Evolutionary conservation across 2,797 vertebrate species (phyloP).

Genomic region (Sebastes hubbsi): DNA sequence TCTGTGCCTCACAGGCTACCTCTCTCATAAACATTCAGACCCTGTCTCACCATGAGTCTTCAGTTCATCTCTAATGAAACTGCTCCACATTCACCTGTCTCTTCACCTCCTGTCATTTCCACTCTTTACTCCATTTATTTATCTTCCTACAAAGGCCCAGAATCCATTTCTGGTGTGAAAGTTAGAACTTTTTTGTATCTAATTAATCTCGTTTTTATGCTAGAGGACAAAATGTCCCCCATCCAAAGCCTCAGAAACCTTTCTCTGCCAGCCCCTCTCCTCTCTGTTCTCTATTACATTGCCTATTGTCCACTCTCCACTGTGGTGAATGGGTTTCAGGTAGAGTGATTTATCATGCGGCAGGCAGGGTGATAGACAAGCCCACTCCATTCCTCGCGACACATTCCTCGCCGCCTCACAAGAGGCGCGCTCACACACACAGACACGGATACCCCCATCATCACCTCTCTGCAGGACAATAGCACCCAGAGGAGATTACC

Average conservation of each 20-base stretch:
- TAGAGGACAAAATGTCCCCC: background rate
- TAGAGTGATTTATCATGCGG: conserved; percentile 53
- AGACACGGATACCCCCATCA: conserved; percentile 45
- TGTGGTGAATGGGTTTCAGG: conserved; percentile 48
- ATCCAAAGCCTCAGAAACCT: background rate
- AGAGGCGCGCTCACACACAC: background rate
- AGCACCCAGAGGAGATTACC: conserved; percentile 56
- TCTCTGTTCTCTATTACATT: conserved; percentile 30
- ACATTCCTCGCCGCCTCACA: conserved; percentile 21
- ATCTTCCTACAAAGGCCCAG: background rate
- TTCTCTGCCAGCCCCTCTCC: background rate
- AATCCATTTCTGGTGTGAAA: conserved; percentile 1
- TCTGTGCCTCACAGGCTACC: background rate
- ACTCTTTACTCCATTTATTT: background rate
- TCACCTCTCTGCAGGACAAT: conserved; percentile 61
- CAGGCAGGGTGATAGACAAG: conserved; percentile 35
- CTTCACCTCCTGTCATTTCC: background rate
- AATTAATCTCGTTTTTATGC: conserved; percentile 13
- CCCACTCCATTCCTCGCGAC: conserved; percentile 7
- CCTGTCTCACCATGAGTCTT: background rate
- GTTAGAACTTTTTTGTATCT: background rate
- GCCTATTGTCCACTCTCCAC: conserved; percentile 40
- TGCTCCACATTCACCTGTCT: background rate
- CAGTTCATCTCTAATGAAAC: conserved; percentile 1
- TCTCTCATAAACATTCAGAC: conserved; percentile 3